Evolutionary conservation across 2,113 vertebrate genomes (phyloP), one percentile per base, ranked within the genome.

Genomic region (Rhadina sibilatrix): DNA sequence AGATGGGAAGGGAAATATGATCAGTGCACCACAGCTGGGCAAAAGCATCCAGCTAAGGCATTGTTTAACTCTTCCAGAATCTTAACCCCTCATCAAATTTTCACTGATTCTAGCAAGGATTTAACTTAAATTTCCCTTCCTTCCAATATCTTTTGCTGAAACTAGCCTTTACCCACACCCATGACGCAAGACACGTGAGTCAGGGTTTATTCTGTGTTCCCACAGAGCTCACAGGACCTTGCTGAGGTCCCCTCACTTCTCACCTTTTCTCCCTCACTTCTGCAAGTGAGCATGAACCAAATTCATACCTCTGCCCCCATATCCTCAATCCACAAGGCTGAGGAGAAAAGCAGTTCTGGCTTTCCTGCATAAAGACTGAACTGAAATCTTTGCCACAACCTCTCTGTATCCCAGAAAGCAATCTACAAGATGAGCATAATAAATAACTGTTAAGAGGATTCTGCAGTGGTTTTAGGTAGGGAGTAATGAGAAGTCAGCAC

Each of bases 401-500:
- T 85, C 23, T 0, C 42, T 44, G 1, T 23, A 46, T 78, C 78
- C 21, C 81, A 82, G 83, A 83, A 90, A 88, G 24, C 40, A 71
- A 74, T 75, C 68, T 71, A 63, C 42, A 63, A 77, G 82, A 81
- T 49, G 31, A 83, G 50, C 44, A 66, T 77, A 94, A 86, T 81
- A 94, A 85, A 90, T 69, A 93, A 63, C 47, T 44, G 20, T 47
- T 80, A 89, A 85, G 71, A 93, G 38, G 23, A 65, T 94, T 90
- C 86, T 89, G 63, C 63, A 86, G 21, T 77, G 53, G 2, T 95
- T 94, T 93, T 90, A 90, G 50, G 68, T 83, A 77, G 38, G 74
- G 68, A 95, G 56, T 83, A 96, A 93, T 86, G 71, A 93, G 85
- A 90, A 96, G 71, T 50, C 35, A 72, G 71, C 33, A 42, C 12